Evolutionary conservation across 2,888 invertebrate species (phyloP), one percentile per base, ranked within the genome.

Genomic region (Alcis repandata): DNA sequence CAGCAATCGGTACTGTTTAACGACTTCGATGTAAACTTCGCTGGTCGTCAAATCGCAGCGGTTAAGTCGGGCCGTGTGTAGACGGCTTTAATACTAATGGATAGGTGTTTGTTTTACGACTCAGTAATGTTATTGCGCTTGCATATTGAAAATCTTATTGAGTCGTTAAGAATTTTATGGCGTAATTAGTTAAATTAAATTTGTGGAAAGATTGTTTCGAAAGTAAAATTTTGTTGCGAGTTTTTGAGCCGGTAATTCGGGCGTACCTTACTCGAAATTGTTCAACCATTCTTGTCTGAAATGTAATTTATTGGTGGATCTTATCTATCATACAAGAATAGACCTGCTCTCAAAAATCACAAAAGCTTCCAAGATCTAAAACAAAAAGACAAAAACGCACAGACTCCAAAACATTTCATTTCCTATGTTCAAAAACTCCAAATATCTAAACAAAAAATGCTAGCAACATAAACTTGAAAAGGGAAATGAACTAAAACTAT

Each of bases 1-100:
- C 72, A 74, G 67, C 78, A 71, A 83, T 80, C 70, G 75, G 68
- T 65, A 68, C 60, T 61, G 63, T 79, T 80, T 83, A 80, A 82
- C 78, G 82, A 82, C 78, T 84, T 69, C 74, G 76, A 81, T 84
- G 78, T 78, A 64, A 66, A 62, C 62, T 45, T 65, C 33, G 20
- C 58, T 51, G 51, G 51, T 51, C 51, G 51, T 51, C 51, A 51
- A 51, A 36, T 53, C 60, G 57, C 41, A 79, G 74, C 75, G 77
- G 69, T 83, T 75, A 83, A 82, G 81, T 72, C 74, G 78, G 69
- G 71, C 67, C 71, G 69, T 74, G 60, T 59, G 69, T 59, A 64
- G 59, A 63, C 59, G 70, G 60, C 70, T 71, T 76, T 74, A 79
- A 74, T 74, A 73, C 68, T 79, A 74, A 77, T 74, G 73, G 61